Evolutionary conservation across 2,888 invertebrate species (phyloP), one percentile per base, ranked within the genome.

Genomic region (Microdon myrmicae): DNA sequence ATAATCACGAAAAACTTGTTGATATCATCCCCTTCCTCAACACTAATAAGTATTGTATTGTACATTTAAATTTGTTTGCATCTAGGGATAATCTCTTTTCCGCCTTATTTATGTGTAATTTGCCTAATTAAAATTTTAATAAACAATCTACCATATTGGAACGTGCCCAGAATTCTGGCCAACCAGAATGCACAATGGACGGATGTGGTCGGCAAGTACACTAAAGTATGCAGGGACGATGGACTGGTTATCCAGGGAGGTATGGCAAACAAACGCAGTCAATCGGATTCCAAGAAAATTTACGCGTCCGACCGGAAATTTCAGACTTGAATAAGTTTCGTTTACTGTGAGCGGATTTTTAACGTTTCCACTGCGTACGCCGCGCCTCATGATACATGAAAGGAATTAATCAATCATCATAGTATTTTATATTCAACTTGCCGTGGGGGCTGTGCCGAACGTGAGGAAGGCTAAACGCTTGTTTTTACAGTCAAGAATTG

Each of bases 261-360:
- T 10, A 17, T 17, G 12, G 9, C 29, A 9, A 39, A 38, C 44
- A 29, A 61, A 61, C 51, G 49, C 55, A 61, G 39, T 56, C 38
- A 51, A 64, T 56, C 58, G 58, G 45, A 66, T 66, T 66, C 66
- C 66, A 43, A 59, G 66, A 66, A 66, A 66, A 59, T 66, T 53
- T 59, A 66, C 59, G 66, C 66, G 66, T 58, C 59, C 59, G 66
- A 66, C 66, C 66, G 66, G 66, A 66, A 66, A 66, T 66, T 48
- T 44, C 51, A 45, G 51, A 58, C 64, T 58, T 58, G 64, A 53
- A 53, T 37, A 64, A 39, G 58, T 64, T 58, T 45, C 45, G 31
- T 31, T 32, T 10, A 9, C 22, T 20, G 20, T 39, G 39, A 45
- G 45, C 51, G 43, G 51, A 58, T 64, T 51, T 64, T 64, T 64